Conservation (phyloP, 2,113 vertebrate genomes). For the Todiramphus saurophagus region DNA sequence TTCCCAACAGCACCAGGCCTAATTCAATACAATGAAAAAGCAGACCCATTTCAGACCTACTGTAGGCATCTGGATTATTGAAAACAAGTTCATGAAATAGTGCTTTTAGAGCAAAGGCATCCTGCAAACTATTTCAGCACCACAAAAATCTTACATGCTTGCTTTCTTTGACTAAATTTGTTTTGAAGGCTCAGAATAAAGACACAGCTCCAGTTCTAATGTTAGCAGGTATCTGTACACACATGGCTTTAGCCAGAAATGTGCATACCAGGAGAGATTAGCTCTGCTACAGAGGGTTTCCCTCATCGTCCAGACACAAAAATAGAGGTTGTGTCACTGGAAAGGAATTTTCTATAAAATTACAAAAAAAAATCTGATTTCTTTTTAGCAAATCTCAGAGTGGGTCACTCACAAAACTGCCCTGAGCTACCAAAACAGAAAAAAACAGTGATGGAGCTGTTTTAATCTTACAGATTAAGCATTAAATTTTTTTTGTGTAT, state of each 20-base stretch:
- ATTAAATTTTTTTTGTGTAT: not conserved
- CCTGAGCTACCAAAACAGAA: not conserved
- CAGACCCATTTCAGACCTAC: not conserved
- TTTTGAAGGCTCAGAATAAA: not conserved
- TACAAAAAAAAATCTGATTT: not conserved
- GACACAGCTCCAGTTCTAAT: not conserved
- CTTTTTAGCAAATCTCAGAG: not conserved
- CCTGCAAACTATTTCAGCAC: not conserved
- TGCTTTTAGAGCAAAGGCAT: not conserved
- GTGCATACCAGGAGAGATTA: constrained; percentile 1
- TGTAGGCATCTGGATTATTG: not conserved
- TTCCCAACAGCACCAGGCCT: not conserved
- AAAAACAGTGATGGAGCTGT: not conserved
- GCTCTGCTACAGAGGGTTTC: not conserved
- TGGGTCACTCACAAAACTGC: not conserved
- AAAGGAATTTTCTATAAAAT: not conserved
- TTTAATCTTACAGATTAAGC: not conserved
- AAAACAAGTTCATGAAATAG: not conserved
- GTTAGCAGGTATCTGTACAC: not conserved
- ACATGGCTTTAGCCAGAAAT: not conserved
- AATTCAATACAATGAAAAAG: not conserved
- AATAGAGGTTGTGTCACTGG: not conserved
- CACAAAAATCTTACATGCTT: not conserved
- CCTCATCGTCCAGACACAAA: not conserved
- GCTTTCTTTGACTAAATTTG: not conserved